These are phyloP conservation scores for Esox niger DNA, from an alignment of 2,113 vertebrate genomes.

Conservation along the genomic window DNA sequence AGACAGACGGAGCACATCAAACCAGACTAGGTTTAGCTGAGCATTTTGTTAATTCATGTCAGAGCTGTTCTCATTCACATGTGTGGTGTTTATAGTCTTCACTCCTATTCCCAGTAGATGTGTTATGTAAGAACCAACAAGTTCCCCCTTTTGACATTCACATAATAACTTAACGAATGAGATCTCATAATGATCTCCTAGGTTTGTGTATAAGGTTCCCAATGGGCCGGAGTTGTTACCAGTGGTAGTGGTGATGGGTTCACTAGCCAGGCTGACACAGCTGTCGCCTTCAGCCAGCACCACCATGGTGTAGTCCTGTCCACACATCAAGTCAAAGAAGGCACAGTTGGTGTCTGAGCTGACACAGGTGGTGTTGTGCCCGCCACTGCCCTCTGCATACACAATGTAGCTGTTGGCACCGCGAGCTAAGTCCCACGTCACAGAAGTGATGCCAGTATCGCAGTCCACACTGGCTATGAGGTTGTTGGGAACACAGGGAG, in stretches of 20 bases:
- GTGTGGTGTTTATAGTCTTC: too few relatives aligned
- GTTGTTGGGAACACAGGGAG: constrained; percentile 67
- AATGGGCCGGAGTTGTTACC: constrained; percentile 47
- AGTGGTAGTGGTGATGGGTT: constrained; percentile 47
- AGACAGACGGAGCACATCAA: neutral
- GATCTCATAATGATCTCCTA: too few relatives aligned
- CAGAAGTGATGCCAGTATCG: constrained; percentile 37
- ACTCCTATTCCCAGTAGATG: too few relatives aligned
- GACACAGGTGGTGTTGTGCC: constrained; percentile 41
- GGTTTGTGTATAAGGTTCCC: too few relatives aligned
- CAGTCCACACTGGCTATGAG: constrained; percentile 56
- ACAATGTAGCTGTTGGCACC: constrained; percentile 65
- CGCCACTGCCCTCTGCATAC: constrained; percentile 45
- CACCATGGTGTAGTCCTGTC: constrained; percentile 65
- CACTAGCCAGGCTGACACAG: constrained; percentile 60
- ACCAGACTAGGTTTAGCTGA: too few relatives aligned
- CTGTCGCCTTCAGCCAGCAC: constrained; percentile 52
- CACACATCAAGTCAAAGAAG: constrained; percentile 62
- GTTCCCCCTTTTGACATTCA: too few relatives aligned
- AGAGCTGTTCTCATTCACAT: too few relatives aligned
- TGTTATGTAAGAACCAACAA: too few relatives aligned
- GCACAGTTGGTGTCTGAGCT: constrained; percentile 48
- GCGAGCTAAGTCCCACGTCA: constrained; percentile 59
- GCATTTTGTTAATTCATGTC: too few relatives aligned
- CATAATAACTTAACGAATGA: too few relatives aligned